phyloP scores from a whole-genome alignment of 1,140 invertebrate genomes.

The Ceratina calcarata region DNA sequence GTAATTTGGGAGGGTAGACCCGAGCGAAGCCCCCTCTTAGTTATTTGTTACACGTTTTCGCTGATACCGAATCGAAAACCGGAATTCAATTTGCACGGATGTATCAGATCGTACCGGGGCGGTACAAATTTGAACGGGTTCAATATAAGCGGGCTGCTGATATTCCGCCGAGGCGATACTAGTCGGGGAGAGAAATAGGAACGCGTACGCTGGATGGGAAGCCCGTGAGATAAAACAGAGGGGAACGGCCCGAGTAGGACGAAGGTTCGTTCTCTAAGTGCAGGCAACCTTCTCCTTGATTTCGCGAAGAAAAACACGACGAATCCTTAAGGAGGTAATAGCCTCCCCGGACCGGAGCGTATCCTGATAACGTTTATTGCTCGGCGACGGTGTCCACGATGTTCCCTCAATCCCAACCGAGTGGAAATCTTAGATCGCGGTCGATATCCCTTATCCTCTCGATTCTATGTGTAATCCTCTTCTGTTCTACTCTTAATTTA shows the following conservation, averaged over 20 bases:
- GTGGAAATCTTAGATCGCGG: neutral
- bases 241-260: neutral
- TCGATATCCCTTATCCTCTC: slow-evolving; percentile 7
- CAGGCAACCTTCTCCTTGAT: slow-evolving; percentile 20
- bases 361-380: slow-evolving; percentile 53
- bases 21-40: neutral
- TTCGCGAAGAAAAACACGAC: slow-evolving; percentile 33
- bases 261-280: slow-evolving; percentile 35
- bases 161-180: slow-evolving; percentile 15
- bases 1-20: slow-evolving; percentile 1
- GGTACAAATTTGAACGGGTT: slow-evolving; percentile 24
- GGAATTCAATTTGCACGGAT: slow-evolving; percentile 40
- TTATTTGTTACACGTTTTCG: slow-evolving; percentile 33
- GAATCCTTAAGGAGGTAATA: slow-evolving; percentile 15
- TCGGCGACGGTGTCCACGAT: slow-evolving; percentile 9
- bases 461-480: neutral
- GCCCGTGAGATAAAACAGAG: slow-evolving; percentile 11
- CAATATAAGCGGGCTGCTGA: slow-evolving; percentile 19
- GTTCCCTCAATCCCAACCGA: slow-evolving; percentile 22
- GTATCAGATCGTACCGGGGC: slow-evolving; percentile 24
- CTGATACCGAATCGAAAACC: slow-evolving; percentile 33
- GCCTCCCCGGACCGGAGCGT: neutral
- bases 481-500: no score
- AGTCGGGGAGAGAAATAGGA: slow-evolving; percentile 1
- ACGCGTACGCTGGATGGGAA: neutral